Evolutionary conservation across 2,888 invertebrate species (phyloP), one percentile per base, ranked within the genome.

Genomic region (Trichacis sp.): DNA sequence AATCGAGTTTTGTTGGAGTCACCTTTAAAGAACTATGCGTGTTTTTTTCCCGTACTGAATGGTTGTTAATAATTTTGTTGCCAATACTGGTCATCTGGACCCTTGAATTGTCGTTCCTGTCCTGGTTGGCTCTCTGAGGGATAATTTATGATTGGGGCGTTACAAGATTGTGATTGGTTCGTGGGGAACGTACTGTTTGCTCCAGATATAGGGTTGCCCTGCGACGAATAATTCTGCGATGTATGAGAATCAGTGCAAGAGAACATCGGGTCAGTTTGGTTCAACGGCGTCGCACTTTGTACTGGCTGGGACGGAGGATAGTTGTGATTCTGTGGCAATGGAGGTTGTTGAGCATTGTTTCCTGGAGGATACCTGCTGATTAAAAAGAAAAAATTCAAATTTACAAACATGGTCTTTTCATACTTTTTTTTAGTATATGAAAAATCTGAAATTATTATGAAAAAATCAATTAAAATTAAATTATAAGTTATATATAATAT

Each of bases 1-100:
- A 87, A 87, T 12, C 88, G 87, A 74, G 87, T 77, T 2, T 73
- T 57, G 20, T 71, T 73, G 1, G 77, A 66, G 40, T 83, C 80
- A 15, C 76, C 79, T 12, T 77, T 73, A 49, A 77, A 81, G 57
- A 80, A 82, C 4, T 75, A 64, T 63, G 83, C 81, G 36, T 72
- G 74, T 54, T 76, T 78, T n/a, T 80, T 77, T 53, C 81, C 80
- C 17, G 78, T 63, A 1, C 76, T 71, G 42, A 77, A 78, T 1
- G 76, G 30, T 51, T 82, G 81, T 20, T 85, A 84, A 69, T 87
- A 88, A 38, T 85, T 86, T 15, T 79, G 72, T 60, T 84, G 84
- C 84, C 83, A 84, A 40, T 77, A 82, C n/a, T 80, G 76, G 58
- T 83, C 80, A 9, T 81, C 79, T 1, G 78, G 33, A 24, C 56